A percentile compares a stretch with the other conserved stretches of the same genome.
Conservation (phyloP, 2,113 vertebrate species). For the Pangasianodon gigas region DNA sequence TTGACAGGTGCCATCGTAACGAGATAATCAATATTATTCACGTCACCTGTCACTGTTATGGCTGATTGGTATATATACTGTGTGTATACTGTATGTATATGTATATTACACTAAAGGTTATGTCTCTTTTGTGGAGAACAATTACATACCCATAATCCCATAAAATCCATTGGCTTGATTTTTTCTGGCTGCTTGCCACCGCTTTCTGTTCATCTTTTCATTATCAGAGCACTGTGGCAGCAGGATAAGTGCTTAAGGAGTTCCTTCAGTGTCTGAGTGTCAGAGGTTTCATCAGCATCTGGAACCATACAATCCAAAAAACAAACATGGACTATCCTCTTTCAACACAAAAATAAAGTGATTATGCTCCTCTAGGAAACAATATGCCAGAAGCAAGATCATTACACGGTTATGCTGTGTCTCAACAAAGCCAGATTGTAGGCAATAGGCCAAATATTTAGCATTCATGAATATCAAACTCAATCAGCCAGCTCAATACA, state of each 20-base stretch:
- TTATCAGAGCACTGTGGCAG: constrained; percentile 18
- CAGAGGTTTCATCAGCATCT: constrained; percentile 11
- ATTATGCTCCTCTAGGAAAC: constrained; percentile 18
- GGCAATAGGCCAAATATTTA: constrained; percentile 10
- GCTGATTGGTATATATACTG: not conserved
- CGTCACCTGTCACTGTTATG: no score
- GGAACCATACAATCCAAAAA: not conserved
- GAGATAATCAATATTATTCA: no score
- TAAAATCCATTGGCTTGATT: not conserved
- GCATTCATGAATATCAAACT: constrained; percentile 12
- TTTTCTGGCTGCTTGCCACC: not conserved
- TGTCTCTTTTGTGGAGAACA: not conserved
- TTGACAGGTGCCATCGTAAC: no score
- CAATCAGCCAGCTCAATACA: not conserved
- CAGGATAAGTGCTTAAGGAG: not conserved
- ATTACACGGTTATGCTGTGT: constrained; percentile 12
- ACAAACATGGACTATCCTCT: not conserved
- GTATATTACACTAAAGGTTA: not conserved
- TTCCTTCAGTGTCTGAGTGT: not conserved
- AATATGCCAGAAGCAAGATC: constrained; percentile 12
- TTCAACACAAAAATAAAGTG: constrained; percentile 22
- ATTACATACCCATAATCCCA: not conserved
- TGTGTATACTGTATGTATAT: not conserved
- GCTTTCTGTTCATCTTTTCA: not conserved
- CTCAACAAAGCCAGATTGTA: constrained; percentile 6